Evolutionary conservation across 2,888 invertebrate genomes (phyloP).

Genomic region (Crematogaster levior): DNA sequence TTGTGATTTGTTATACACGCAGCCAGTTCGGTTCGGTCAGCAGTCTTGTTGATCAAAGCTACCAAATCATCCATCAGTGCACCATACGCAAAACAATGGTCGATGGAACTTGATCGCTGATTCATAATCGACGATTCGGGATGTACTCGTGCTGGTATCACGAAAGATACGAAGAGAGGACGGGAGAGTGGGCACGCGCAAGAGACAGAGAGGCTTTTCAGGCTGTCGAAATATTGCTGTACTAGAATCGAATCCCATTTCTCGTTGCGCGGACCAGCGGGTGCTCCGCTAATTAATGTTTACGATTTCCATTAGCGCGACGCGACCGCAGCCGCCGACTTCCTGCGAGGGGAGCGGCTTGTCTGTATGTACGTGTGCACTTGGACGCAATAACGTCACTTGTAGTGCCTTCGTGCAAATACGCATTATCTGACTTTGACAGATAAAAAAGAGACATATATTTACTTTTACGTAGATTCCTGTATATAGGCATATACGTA

Average conservation of each 20-base stretch:
- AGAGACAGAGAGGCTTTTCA: conserved; percentile 34
- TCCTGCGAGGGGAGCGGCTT: conserved; percentile 71
- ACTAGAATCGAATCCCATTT: conserved; percentile 66
- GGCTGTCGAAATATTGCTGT: conserved; percentile 37
- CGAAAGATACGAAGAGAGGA: background rate
- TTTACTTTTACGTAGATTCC: conserved; percentile 26
- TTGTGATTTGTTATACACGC: conserved; percentile 7
- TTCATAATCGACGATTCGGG: conserved; percentile 52
- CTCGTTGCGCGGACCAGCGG: conserved; percentile 67
- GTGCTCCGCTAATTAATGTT: conserved; percentile 81
- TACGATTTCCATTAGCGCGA: conserved; percentile 81
- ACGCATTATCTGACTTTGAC: conserved; percentile 24
- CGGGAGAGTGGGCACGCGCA: background rate
- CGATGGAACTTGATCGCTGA: conserved; percentile 41
- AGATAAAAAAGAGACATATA: conserved; percentile 34
- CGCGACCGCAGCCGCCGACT: conserved; percentile 77
- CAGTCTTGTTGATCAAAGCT: conserved; percentile 41
- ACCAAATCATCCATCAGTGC: conserved; percentile 42
- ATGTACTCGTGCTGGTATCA: conserved; percentile 10
- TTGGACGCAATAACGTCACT: conserved; percentile 35
- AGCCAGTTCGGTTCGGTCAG: conserved; percentile 3
- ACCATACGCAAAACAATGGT: conserved; percentile 43
- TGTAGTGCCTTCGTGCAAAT: conserved; percentile 44
- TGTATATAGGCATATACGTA: background rate
- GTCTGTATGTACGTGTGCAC: conserved; percentile 18